These are phyloP conservation scores for Meloidogyne floridensis DNA, from an alignment of 1,140 invertebrate species.

Conservation along the genomic window DNA sequence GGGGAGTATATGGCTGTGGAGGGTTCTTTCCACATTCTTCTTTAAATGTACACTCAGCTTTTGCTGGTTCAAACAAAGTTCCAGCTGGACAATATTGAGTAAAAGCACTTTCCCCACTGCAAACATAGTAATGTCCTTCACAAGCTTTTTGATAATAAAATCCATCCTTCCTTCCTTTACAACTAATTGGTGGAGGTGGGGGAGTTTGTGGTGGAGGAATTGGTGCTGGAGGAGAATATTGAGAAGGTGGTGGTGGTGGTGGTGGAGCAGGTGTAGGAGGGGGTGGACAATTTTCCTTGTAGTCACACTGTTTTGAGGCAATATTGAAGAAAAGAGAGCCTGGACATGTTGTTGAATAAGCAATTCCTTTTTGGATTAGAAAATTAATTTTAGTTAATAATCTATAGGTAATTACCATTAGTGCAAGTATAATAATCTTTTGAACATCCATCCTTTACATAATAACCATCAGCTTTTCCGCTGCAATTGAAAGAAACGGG, in stretches of 20 bases:
- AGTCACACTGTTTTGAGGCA: background rate
- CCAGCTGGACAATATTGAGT: background rate
- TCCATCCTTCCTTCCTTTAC: conserved; percentile 9
- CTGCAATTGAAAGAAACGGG: conserved; percentile 14
- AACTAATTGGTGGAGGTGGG: background rate
- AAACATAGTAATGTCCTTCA: conserved; percentile 2
- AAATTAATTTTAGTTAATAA: background rate
- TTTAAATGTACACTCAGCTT: conserved; percentile 3
- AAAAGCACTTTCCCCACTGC: background rate
- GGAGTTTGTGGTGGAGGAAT: conserved; percentile 5
- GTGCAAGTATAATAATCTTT: conserved; percentile 9
- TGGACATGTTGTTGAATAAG: background rate
- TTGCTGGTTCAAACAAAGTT: background rate
- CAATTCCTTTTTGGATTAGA: background rate
- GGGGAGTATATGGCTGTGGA: background rate
- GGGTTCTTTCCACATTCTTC: background rate
- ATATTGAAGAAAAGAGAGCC: conserved; percentile 1
- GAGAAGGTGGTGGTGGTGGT: background rate
- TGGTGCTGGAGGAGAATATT: background rate
- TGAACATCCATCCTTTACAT: conserved; percentile 10
- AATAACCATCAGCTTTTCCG: conserved; percentile 23
- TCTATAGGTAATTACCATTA: background rate
- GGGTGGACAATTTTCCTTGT: background rate
- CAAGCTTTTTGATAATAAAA: conserved; percentile 1
- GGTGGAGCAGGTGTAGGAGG: background rate